phyloP scores from a whole-genome alignment of 1,140 invertebrate species.

The Heliconius hewitsoni region DNA sequence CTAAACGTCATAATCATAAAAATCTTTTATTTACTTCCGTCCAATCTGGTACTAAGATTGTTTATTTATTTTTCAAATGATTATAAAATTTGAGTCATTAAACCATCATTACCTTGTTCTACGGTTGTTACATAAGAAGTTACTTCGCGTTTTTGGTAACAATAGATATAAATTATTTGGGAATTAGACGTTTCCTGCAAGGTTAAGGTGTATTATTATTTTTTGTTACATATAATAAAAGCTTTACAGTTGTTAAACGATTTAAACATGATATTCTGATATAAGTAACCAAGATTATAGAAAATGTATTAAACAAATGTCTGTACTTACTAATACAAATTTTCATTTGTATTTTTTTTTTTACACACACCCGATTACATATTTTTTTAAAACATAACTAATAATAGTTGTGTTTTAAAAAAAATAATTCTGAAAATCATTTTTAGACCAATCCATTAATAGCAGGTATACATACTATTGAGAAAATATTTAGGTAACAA shows the following conservation, averaged over 20 bases:
- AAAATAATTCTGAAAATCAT: too few relatives aligned
- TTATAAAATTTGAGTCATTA: constrained; percentile 17
- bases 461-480: too few relatives aligned
- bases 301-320: too few relatives aligned
- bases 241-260: constrained; percentile 13
- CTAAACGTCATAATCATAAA: constrained; percentile 10
- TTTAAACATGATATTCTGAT: neutral
- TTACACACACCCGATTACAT: too few relatives aligned
- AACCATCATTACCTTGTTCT: constrained; percentile 15
- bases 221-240: constrained; percentile 6
- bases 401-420: too few relatives aligned
- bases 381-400: too few relatives aligned
- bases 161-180: constrained; percentile 15
- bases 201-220: constrained; percentile 23
- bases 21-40: constrained; percentile 19
- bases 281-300: neutral
- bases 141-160: constrained; percentile 22
- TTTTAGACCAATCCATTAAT: too few relatives aligned
- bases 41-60: neutral
- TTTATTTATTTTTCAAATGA: constrained; percentile 13
- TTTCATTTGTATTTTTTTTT: too few relatives aligned
- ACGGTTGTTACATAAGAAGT: constrained; percentile 23
- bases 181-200: constrained; percentile 22
- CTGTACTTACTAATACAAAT: too few relatives aligned
- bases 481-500: too few relatives aligned